Base-by-base conservation (phyloP, 2,797 vertebrate species). In the Chelmon rostratus region DNA sequence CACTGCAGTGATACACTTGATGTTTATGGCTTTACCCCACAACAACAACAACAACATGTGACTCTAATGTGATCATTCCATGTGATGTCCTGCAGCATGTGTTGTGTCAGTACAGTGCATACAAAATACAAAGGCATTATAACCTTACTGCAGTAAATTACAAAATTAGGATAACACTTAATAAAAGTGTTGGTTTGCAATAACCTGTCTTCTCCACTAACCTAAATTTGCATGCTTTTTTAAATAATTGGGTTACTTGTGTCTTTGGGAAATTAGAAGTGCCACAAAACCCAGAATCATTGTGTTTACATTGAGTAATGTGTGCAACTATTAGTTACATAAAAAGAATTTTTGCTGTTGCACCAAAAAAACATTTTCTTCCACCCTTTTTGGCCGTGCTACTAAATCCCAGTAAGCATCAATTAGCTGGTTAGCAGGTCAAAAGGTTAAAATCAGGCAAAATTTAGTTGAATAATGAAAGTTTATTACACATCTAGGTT, bases 51-150 rank as follows among this genome's bases (percentile, higher is more conserved):
- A 63, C 74, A 67, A 28, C 67, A 76, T 68, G 67, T 66, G 81
- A 78, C 50, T 81, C 25, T 73, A 64, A 73, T 83, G 65, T 68
- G 53, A 78, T 86, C 52, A 53, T 42, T 68, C 53, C 69, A 54
- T 77, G 70, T 56, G 63, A 68, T 9, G 69, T 78, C 62, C 65
- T 65, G 75, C 4, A 10, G 57, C 52, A 47, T 68, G 58, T 77
- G 68, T 75, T 66, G 37, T 28, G 49, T 53, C 37, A 35, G 47
- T 69, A 28, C 19, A 63, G 53, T 40, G 28, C 2, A 15, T 49
- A n/a, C 33, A 61, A 10, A 18, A 35, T 23, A 42, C 62, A 19
- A 33, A 31, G 33, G 3, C 21, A 57, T 66, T 53, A 52, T 37
- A 81, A 52, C 50, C 44, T 6, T 5, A 5, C 11, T 49, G 42